Evolutionary conservation across 1,140 invertebrate genomes (phyloP).

Genomic region (Drosophila grimshawi): DNA sequence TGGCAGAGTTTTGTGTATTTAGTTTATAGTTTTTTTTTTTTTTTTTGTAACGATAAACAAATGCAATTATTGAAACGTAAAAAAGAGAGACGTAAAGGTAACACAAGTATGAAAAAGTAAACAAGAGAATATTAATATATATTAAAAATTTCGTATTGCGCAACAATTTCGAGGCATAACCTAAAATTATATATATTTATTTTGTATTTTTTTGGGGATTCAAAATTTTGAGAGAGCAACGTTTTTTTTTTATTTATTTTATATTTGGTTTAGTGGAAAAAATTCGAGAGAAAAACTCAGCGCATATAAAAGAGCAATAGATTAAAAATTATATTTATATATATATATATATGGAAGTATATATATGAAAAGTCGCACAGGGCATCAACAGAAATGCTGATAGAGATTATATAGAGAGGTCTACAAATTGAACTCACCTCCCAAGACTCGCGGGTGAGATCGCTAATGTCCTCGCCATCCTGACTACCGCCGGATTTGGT

Average conservation of each 20-base stretch:
- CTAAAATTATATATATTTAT: conserved; percentile 62
- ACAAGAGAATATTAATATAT: conserved; percentile 50
- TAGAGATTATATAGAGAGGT: conserved; percentile 6
- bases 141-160: conserved; percentile 48
- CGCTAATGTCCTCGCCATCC: conserved; percentile 90
- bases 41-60: conserved; percentile 48
- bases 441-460: conserved; percentile 95
- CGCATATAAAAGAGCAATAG: conserved; percentile 60
- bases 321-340: conserved; percentile 62
- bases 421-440: conserved; percentile 89
- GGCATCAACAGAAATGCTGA: not conserved
- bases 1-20: conserved; percentile 7
- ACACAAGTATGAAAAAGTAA: conserved; percentile 66
- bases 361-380: conserved; percentile 43
- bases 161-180: conserved; percentile 69
- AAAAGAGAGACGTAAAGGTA: conserved; percentile 54
- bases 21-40: conserved; percentile 5
- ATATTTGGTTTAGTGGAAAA: conserved; percentile 27
- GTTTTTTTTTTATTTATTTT: conserved; percentile 38
- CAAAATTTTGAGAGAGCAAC: conserved; percentile 54
- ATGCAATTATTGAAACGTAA: conserved; percentile 65
- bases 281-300: conserved; percentile 69
- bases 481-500: conserved; percentile 84
- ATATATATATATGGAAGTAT: too few relatives aligned
- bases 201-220: conserved; percentile 25